Conservation (phyloP, 53 echinoderm and acorn worm genomes). For the Temnopleurus reevesii region DNA sequence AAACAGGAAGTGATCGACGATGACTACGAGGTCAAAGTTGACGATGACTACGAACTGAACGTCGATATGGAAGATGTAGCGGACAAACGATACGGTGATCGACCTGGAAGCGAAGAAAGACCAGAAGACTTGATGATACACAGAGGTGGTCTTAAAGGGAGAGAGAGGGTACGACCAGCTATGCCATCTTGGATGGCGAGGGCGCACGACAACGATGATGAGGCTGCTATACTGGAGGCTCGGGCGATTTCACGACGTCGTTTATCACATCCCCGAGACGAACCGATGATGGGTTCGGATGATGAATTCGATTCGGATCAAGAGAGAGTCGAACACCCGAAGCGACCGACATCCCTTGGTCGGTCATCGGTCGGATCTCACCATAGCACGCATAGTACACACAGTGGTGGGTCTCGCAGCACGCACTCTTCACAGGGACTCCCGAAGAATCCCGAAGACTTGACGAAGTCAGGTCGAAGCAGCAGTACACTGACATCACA, state of each 20-base stretch:
- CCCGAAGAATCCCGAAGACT: neutral
- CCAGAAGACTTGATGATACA: neutral
- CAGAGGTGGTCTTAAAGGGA: neutral
- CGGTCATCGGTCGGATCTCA: constrained; percentile 25
- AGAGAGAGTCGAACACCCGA: neutral
- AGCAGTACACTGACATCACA: constrained; percentile 53
- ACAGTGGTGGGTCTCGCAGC: constrained; percentile 12
- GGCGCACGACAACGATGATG: constrained; percentile 29
- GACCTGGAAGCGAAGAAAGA: neutral
- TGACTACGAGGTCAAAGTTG: constrained; percentile 46
- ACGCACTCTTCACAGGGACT: constrained; percentile 14
- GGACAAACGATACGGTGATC: neutral
- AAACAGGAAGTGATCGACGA: constrained; percentile 39
- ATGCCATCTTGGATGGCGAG: constrained; percentile 25
- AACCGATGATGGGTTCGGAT: constrained; percentile 37
- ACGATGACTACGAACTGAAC: constrained; percentile 5
- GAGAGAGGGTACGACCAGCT: neutral
- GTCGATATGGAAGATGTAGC: neutral
- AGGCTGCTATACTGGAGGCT: constrained; percentile 41
- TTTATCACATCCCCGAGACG: constrained; percentile 17
- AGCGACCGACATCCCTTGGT: constrained; percentile 36
- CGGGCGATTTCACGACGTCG: constrained; percentile 46
- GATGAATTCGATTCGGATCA: constrained; percentile 35
- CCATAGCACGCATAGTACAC: constrained; percentile 37
- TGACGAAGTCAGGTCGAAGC: constrained; percentile 29